Conservation (phyloP, 2,797 vertebrate species). For the Sebastes cheni region DNA sequence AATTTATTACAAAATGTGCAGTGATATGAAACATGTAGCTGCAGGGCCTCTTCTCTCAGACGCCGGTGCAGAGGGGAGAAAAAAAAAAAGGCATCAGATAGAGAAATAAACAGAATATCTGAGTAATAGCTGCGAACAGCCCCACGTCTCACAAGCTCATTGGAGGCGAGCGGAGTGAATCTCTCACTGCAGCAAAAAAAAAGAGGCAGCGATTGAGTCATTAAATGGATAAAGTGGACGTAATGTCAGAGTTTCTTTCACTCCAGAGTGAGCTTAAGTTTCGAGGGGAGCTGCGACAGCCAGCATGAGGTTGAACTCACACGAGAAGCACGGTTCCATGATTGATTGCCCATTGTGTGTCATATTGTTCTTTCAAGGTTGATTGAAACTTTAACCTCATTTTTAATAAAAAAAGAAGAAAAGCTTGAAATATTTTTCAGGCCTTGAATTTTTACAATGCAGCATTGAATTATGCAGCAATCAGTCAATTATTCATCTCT, state of each 20-base stretch:
- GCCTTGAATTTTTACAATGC: conserved; percentile 99
- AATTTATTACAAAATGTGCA: conserved; percentile 84
- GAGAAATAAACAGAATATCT: conserved; percentile 78
- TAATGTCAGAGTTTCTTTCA: conserved; percentile 64
- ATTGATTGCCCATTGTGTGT: conserved; percentile 96
- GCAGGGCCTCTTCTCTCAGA: conserved; percentile 72
- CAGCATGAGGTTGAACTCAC: conserved; percentile 65
- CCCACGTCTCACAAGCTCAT: conserved; percentile 55
- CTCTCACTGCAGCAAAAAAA: conserved; percentile 37
- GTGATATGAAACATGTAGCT: conserved; percentile 85
- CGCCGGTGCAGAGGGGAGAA: conserved; percentile 52
- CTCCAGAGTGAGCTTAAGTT: conserved; percentile 58
- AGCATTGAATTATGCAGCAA: conserved; percentile 99
- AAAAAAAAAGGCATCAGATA: conserved; percentile 70
- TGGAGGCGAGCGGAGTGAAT: conserved; percentile 57
- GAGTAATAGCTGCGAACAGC: conserved; percentile 60
- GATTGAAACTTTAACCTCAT: conserved; percentile 99
- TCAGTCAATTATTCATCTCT: conserved; percentile 99
- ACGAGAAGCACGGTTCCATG: conserved; percentile 86
- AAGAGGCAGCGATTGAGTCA: conserved; percentile 39
- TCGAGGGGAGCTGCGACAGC: not conserved
- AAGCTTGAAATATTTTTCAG: conserved; percentile 95
- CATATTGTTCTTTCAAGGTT: conserved; percentile 92
- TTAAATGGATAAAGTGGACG: conserved; percentile 67
- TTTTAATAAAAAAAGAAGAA: conserved; percentile 86